Evolutionary conservation across 2,113 vertebrate genomes (phyloP), one percentile per base, ranked within the genome.

Genomic region (Herpailurus yagouaroundi): DNA sequence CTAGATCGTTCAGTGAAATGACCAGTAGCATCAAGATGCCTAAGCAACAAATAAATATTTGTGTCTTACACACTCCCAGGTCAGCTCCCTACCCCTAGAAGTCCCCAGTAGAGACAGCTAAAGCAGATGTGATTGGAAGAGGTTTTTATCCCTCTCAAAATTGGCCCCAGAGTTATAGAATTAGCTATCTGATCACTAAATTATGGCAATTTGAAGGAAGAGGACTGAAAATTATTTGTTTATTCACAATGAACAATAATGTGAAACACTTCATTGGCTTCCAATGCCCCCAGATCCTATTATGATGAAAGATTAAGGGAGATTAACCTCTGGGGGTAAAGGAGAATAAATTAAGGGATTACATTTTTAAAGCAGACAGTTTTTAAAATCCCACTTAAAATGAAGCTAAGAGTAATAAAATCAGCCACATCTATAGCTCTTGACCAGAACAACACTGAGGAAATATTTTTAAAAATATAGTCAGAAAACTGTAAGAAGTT

Each of bases 401-500:
- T 73, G 55, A 92, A 96, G 87, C 60, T 52, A 55, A 77, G 15
- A 60, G 36, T 88, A 84, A 90, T 74, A 60, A 57, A 94, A 93
- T 91, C 89, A 83, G 74, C 94, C 14, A 85, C 48, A 90, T 71
- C 45, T 48, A 55, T 14, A 82, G 84, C 94, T 96, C 74, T 83
- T 31, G 25, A 15, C 89, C 71, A 97, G 68, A 96, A 73, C n/a
- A 87, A 94, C 29, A 69, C 33, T 94, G 93, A 68, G 31, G 33
- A 88, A 85, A 97, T 45, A 69, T 55, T 93, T 97, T 97, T 60
- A 60, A 87, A 97, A 95, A 95, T 91, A 80, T 69, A 98, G 96
- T 98, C 96, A 97, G 94, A 83, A 95, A 98, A 94, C 36, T 89
- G 25, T 94, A 92, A 97, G 27, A 90, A 97, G 63, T 97, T 90